Evolutionary conservation across 2,113 vertebrate genomes (phyloP), one percentile per base, ranked within the genome.

Genomic region (Emydocephalus ijimae): DNA sequence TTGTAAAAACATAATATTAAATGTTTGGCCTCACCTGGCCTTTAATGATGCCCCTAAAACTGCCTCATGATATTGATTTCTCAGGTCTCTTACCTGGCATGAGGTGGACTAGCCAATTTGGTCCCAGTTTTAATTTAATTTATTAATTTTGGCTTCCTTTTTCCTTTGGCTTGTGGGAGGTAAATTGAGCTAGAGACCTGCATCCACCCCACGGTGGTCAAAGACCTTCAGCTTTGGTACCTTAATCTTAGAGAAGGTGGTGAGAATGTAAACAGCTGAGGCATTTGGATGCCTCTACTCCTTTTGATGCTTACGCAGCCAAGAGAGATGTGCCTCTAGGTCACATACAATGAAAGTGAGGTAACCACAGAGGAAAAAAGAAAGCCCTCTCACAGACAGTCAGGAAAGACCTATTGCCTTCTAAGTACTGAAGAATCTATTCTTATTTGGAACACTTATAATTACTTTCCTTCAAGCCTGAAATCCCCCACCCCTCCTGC

Each of bases 241-340:
- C 54, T 89, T 89, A 93, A 55, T 91, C 90, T 85, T 85, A 85
- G 90, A 34, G 43, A 89, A 85, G 26, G 92, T 85, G 90, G 50
- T 48, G 69, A 91, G 86, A 88, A 57, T 91, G 61, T 59, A 88
- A 89, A 88, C 90, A 91, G 57, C 59, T 50, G 92, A 92, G 69
- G 89, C 88, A 89, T n/a, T 93, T 90, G 81, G 85, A 88, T n/a
- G 45, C n/a, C 59, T 69, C 59, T 29, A 57, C 39, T 88, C 85
- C 74, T 50, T 81, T 86, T 50, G 64, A 85, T 91, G 64, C 87
- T 89, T 52, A 43, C 5, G 69, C 87, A 43, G 87, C 43, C 64
- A 88, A 52, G 29, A 59, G 61, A 87, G 90, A 57, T 81, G 64
- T 57, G 52, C 55, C 87, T 39, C 81, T 43, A 89, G 64, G 90